Evolutionary conservation across 2,888 invertebrate species (phyloP).

Genomic region (Oligia strigilis): DNA sequence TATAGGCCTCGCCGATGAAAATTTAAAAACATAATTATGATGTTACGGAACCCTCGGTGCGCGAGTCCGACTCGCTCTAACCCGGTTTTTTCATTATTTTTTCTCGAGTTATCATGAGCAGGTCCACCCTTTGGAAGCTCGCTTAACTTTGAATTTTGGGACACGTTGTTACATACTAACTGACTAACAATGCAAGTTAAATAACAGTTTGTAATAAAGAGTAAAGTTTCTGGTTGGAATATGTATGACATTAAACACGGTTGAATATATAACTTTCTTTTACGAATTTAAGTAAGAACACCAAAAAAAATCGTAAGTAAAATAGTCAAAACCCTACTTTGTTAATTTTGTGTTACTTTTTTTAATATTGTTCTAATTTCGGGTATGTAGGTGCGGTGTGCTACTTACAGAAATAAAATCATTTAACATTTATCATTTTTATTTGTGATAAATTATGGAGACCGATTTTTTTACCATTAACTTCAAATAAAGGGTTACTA

Average conservation of each 20-base stretch:
- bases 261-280: background rate
- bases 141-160: too few species aligned
- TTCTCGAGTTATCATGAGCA: too few species aligned
- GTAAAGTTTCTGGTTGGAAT: background rate
- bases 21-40: too few species aligned
- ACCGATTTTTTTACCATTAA: background rate
- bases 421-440: too few species aligned
- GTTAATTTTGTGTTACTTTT: background rate
- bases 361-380: background rate
- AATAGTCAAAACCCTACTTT: background rate
- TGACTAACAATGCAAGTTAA: too few species aligned
- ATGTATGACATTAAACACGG: background rate
- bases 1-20: too few species aligned
- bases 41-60: too few species aligned
- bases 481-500: slow-evolving; percentile 4
- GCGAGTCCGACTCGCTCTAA: too few species aligned
- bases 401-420: too few species aligned
- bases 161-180: too few species aligned
- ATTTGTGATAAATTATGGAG: background rate
- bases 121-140: too few species aligned
- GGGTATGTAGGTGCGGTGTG: background rate
- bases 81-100: too few species aligned
- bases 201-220: background rate
- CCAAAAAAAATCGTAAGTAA: background rate
- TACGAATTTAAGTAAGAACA: background rate